phyloP scores from a whole-genome alignment of 2,888 invertebrate genomes.

The Drosophila borealis region DNA sequence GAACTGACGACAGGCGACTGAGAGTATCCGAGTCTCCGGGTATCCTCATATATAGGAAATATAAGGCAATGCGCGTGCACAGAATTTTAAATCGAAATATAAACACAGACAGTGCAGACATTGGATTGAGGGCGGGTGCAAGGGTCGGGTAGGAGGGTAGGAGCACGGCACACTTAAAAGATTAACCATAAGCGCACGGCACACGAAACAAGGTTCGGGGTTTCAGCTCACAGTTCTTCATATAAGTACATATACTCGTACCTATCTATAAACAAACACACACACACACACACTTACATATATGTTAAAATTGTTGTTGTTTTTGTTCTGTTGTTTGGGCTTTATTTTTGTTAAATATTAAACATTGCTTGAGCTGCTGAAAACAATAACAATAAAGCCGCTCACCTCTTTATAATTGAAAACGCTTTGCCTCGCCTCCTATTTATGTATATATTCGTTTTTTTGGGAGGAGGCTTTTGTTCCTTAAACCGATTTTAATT shows the following conservation, averaged over 20 bases:
- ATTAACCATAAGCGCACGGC: slow-evolving; percentile 63
- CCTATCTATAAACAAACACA: slow-evolving; percentile 17
- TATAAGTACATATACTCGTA: slow-evolving; percentile 11
- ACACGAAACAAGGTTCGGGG: slow-evolving; percentile 39
- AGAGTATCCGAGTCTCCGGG: slow-evolving; percentile 37
- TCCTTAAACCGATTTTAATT: slow-evolving; percentile 59
- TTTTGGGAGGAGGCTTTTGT: slow-evolving; percentile 29
- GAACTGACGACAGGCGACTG: slow-evolving; percentile 52
- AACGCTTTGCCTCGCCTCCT: slow-evolving; percentile 24
- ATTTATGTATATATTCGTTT: slow-evolving; percentile 4
- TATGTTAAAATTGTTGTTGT: slow-evolving; percentile 25
- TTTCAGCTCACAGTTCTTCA: slow-evolving; percentile 32
- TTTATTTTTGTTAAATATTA: slow-evolving; percentile 74
- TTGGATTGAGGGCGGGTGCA: not conserved
- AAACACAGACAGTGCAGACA: slow-evolving; percentile 48
- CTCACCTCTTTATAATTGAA: slow-evolving; percentile 29
- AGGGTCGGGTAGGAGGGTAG: slow-evolving; percentile 5
- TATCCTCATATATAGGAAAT: slow-evolving; percentile 50
- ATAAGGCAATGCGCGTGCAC: slow-evolving; percentile 75
- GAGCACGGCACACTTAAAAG: slow-evolving; percentile 70
- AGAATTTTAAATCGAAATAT: slow-evolving; percentile 74
- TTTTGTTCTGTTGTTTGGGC: slow-evolving; percentile 37
- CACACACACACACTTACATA: not conserved
- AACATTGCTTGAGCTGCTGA: slow-evolving; percentile 72
- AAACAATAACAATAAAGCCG: slow-evolving; percentile 60